Conservation (phyloP, 2,797 vertebrate species). For the Melopsittacus undulatus region DNA sequence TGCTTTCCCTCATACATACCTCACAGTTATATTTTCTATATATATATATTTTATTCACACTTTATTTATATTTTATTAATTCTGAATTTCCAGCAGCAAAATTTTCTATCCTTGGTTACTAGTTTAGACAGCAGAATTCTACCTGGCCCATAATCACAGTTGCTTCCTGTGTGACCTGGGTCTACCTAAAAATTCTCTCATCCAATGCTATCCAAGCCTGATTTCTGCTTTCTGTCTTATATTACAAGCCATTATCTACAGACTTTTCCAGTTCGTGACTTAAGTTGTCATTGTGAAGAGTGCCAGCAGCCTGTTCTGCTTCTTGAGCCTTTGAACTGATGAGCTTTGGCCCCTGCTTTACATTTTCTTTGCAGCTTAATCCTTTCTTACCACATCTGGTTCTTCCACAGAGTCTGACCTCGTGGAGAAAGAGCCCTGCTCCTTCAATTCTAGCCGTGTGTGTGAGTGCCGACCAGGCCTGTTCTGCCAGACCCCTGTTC, state of each 20-base stretch:
- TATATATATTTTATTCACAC: background rate
- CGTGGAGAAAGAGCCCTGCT: slow-evolving; percentile 68
- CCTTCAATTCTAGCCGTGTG: background rate
- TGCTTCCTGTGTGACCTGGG: background rate
- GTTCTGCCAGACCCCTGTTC: fast-evolving
- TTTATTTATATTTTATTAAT: background rate
- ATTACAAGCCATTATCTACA: background rate
- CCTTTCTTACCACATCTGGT: background rate
- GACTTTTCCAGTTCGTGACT: background rate
- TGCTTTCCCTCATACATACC: background rate
- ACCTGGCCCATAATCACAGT: background rate
- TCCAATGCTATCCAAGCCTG: background rate
- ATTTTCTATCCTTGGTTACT: background rate
- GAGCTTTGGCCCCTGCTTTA: background rate
- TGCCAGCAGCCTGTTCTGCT: background rate
- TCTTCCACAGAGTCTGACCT: slow-evolving; percentile 1
- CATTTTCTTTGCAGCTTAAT: background rate
- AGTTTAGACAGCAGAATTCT: background rate
- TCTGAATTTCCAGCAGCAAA: background rate
- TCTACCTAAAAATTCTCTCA: background rate
- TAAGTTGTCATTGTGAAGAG: background rate
- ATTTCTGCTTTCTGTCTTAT: background rate
- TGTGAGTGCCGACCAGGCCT: slow-evolving; percentile 59
- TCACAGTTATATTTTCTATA: background rate
- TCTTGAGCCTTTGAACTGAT: background rate